A percentile compares a stretch with the other conserved stretches of the same genome.
These are phyloP conservation scores for Podarcis raffonei DNA, from an alignment of 2,113 vertebrate species.

Conservation along the genomic window DNA sequence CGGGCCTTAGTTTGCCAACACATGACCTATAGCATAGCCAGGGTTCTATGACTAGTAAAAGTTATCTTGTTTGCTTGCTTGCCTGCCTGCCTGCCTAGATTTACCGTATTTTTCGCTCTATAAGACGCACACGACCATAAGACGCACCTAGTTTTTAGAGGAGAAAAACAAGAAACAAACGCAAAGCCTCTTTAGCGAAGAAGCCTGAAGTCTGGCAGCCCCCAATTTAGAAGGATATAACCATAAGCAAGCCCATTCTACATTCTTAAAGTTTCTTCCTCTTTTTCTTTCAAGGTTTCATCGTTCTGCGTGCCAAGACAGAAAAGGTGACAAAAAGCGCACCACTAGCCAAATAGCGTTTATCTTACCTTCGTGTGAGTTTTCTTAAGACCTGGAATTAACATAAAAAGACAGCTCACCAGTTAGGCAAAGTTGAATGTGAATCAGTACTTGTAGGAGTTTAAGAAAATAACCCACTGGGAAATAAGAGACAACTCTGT, in stretches of 20 bases:
- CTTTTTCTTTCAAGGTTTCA: constrained; percentile 67
- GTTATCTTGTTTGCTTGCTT: not conserved
- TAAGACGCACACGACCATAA: too few species aligned
- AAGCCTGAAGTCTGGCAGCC: too few species aligned
- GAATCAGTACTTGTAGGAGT: not conserved
- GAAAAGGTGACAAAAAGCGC: constrained; percentile 72
- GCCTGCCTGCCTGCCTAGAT: not conserved
- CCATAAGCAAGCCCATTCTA: not conserved
- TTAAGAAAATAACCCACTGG: not conserved
- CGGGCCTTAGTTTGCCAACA: too few species aligned
- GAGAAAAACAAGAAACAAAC: too few species aligned
- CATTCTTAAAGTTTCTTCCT: not conserved
- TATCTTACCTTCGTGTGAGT: constrained; percentile 74
- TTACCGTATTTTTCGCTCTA: too few species aligned
- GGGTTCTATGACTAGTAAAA: not conserved
- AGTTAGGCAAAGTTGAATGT: not conserved
- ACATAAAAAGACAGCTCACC: constrained; percentile 7
- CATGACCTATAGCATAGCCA: not conserved
- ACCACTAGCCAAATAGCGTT: constrained; percentile 73
- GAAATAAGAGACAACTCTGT: not conserved
- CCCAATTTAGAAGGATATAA: not conserved
- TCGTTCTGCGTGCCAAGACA: constrained; percentile 56
- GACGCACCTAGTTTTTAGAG: too few species aligned
- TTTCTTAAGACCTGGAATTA: constrained; percentile 10
- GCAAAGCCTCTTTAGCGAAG: too few species aligned